Evolutionary conservation across 2,888 invertebrate species (phyloP).

Genomic region (Ariolimax columbianus): DNA sequence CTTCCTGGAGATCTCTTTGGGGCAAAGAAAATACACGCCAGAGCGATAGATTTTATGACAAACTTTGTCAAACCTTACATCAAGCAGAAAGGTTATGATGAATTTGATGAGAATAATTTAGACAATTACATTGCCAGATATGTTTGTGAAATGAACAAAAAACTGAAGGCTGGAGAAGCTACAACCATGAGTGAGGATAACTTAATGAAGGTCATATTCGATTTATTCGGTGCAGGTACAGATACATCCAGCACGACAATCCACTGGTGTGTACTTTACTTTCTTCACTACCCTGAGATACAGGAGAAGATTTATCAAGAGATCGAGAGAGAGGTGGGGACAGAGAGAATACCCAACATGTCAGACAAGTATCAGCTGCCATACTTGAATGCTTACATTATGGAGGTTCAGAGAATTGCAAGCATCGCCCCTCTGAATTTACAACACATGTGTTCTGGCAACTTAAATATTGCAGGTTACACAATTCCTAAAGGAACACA

Average conservation of each 20-base stretch:
- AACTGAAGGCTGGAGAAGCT: background rate
- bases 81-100: slow-evolving; percentile 10
- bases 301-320: slow-evolving; percentile 57
- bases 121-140: slow-evolving; percentile 23
- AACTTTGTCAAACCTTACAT: background rate
- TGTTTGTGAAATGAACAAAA: background rate
- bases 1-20: background rate
- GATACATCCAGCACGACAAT: slow-evolving; percentile 92
- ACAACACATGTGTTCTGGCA: slow-evolving; percentile 47
- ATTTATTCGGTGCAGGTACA: slow-evolving; percentile 67
- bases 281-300: slow-evolving; percentile 83
- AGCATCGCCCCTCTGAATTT: slow-evolving; percentile 54
- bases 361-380: background rate
- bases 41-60: background rate
- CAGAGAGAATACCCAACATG: slow-evolving; percentile 50
- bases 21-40: background rate
- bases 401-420: background rate
- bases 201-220: slow-evolving; percentile 46
- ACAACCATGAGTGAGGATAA: background rate
- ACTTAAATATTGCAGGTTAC: slow-evolving; percentile 65
- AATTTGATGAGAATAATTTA: slow-evolving; percentile 14
- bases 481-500: slow-evolving; percentile 64
- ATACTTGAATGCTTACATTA: slow-evolving; percentile 2
- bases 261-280: slow-evolving; percentile 80
- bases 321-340: slow-evolving; percentile 74